Base-by-base conservation (phyloP, 1,140 invertebrate species). In the Cydia amplana region DNA sequence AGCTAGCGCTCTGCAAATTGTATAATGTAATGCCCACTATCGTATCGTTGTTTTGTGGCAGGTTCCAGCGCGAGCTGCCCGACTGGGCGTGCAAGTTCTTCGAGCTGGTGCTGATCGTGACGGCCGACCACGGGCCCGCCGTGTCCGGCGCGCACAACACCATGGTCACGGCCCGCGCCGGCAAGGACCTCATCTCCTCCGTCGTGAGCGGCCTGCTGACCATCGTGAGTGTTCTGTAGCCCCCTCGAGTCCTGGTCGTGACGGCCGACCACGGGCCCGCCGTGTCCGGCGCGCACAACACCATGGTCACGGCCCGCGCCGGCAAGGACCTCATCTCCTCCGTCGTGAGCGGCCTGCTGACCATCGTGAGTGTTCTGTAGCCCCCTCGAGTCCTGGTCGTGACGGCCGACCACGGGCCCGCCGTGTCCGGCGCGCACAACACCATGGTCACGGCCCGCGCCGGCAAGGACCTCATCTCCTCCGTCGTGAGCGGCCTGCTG, bases 81-180 rank as follows among this genome's bases (percentile, higher is more conserved):
- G 93, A 96, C 0, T 98, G 98, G 91, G 98, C 98, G 28, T 98
- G 97, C 89, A 99, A 99, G 93, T 99, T 99, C 94, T 96, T 99
- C 80, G 99, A 99, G 94, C 99, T 99, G 97, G 99, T 98, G 86
- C 93, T 99, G 36, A 99, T 99, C 96, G 97, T 99, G 40, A 99
- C 99, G 0, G 99, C 99, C 70, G 99, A 99, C 94, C 99, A 99
- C 91, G 99, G 99, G 28, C 99, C 99, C 0, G 99, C 99, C 12
- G 99, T 99, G 0, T 99, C 98, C 9, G 99, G 99, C 18, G 99
- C 99, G 0, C 99, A 99, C 90, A 99, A 99, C 91, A 99, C 99
- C 16, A 99, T 99, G 90, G 99, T 99, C 7, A 99, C 98, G 87
- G 99, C 99, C 2, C 93, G 99, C 78, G 99, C 99, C 65, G 99